phyloP scores from a whole-genome alignment of 2,888 invertebrate genomes.

The Nemapogon koenigi region DNA sequence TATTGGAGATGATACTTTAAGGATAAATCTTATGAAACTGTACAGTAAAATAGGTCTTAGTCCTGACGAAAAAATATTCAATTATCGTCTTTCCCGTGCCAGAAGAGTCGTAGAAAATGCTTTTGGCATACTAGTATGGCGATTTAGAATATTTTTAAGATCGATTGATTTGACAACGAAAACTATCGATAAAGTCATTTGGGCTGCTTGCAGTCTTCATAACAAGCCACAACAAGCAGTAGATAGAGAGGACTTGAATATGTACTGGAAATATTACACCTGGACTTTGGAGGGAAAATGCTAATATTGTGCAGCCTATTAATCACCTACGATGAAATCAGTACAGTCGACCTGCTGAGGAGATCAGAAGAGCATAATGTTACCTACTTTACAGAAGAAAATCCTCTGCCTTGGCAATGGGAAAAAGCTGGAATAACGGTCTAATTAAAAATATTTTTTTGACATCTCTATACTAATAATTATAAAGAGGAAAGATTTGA shows the following conservation, averaged over 20 bases:
- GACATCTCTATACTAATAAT: too few relatives aligned
- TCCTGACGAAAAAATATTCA: too few relatives aligned
- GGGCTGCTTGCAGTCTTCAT: slow-evolving; percentile 6
- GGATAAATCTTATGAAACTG: slow-evolving; percentile 12
- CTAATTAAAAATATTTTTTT: too few relatives aligned
- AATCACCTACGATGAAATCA: slow-evolving; percentile 13
- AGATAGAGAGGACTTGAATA: slow-evolving; percentile 15
- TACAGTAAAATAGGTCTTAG: slow-evolving; percentile 1
- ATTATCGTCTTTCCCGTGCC: too few relatives aligned
- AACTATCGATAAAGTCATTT: slow-evolving; percentile 7
- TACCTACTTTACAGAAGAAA: too few relatives aligned
- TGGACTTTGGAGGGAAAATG: too few relatives aligned
- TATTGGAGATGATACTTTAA: slow-evolving; percentile 10
- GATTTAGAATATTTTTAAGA: too few relatives aligned
- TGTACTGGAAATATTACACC: slow-evolving; percentile 13
- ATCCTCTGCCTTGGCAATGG: too few relatives aligned
- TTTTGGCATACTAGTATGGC: too few relatives aligned
- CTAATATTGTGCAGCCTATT: slow-evolving; percentile 14
- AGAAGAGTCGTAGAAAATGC: too few relatives aligned
- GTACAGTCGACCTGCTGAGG: slow-evolving; percentile 12
- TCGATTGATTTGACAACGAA: slow-evolving; percentile 2
- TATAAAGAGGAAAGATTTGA: too few relatives aligned
- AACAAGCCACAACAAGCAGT: slow-evolving; percentile 10
- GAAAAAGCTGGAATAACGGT: too few relatives aligned
- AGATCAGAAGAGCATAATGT: slow-evolving; percentile 12